Percentiles rank a stretch among this genome's conserved stretches.
These are phyloP conservation scores for Pipistrellus pygmaeus DNA, from an alignment of 2,797 vertebrate species.

Conservation along the genomic window DNA sequence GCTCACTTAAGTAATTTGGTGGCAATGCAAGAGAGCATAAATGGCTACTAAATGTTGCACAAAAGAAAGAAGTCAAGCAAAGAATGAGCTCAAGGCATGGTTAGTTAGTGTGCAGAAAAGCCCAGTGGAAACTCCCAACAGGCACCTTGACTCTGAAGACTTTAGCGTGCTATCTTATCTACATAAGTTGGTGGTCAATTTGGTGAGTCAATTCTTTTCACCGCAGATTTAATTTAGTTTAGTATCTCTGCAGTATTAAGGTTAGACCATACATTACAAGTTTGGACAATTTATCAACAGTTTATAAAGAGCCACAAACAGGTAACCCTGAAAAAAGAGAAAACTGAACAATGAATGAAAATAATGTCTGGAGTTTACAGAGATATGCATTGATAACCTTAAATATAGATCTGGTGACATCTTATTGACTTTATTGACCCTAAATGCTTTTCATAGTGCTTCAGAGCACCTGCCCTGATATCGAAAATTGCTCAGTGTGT, in stretches of 20 bases:
- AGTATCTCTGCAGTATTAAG: slow-evolving; percentile 22
- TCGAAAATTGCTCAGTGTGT: background rate
- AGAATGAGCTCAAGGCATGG: background rate
- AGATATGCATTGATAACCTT: background rate
- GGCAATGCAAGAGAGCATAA: background rate
- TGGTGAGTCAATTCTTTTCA: slow-evolving; percentile 48
- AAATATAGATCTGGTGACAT: background rate
- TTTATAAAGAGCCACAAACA: background rate
- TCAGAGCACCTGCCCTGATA: background rate
- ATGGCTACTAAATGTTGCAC: background rate
- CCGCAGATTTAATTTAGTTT: slow-evolving; percentile 41
- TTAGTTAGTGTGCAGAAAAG: background rate
- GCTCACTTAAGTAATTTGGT: background rate
- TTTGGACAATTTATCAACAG: slow-evolving; percentile 33
- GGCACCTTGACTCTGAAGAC: background rate
- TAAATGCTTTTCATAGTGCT: background rate
- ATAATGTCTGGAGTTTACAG: background rate
- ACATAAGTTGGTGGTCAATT: slow-evolving; percentile 31
- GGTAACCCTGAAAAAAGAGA: background rate
- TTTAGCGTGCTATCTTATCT: background rate
- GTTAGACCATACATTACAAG: background rate
- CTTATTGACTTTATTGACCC: background rate
- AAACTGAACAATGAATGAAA: background rate
- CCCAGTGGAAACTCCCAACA: background rate
- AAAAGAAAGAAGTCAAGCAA: slow-evolving; percentile 9